Evolutionary conservation across 92 coral and sea anemone species (phyloP), one percentile per base, ranked within the genome.

Genomic region (Epizoanthus scotinus): DNA sequence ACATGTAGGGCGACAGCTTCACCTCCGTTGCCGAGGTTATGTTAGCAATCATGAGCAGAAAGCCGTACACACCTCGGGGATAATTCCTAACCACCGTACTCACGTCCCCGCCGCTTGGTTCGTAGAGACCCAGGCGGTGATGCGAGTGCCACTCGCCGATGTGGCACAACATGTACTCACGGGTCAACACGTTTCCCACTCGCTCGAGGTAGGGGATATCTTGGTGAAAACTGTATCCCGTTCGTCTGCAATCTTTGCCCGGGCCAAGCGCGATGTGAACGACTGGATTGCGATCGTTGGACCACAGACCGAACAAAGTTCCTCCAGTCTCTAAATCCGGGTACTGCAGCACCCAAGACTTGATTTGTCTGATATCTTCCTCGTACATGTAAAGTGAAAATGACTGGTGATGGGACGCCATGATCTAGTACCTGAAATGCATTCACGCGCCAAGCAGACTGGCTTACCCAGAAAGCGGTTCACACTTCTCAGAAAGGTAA

Each of bases 111-210:
- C 73, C 52, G 60, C 98, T 94, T 25, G 98, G 98, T 58, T 87
- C 79, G 10, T 74, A 74, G 17, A 94, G 84, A 14, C 90, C 69
- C 19, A 94, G 74, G 15, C 77, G 87, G 58, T 94, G 98, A 67
- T 94, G 98, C 15, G 97, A 91, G 40, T 94, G 98, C 98, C 98
- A 94, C 53, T 94, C 98, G 15, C 98, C 98, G 21, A 94, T 92
- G 60, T 94, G 98, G 63, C 98, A 92, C 88, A 94, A 84, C 88
- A 77, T 78, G 34, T 84, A 94, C 18, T 75, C 71, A 40, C 26
- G 50, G 9, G 96, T 92, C 47, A 92, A 53, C 38, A 86, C 22
- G 22, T 67, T 67, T 13, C 98, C 98, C 27, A 94, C 93, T 20
- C 88, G 83, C 29, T 87, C 81, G 18, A 94, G 89, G 63, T 94